Conservation (phyloP, 2,113 vertebrate species). For the Psittacara wagleri region DNA sequence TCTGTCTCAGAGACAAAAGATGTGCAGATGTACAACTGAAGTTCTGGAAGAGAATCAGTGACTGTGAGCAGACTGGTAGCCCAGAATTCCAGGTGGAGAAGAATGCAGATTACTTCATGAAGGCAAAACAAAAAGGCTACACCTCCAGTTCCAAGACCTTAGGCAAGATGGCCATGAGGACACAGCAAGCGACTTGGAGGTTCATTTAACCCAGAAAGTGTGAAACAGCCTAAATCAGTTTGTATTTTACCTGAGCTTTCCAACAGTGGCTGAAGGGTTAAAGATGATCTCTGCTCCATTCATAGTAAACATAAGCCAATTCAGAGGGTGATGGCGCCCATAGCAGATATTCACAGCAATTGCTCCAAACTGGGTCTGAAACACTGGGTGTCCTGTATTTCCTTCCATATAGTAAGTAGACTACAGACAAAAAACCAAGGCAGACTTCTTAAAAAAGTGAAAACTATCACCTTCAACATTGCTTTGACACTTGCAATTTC, state of each 20-base stretch:
- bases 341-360: conserved; percentile 97
- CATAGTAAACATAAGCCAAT: conserved; percentile 94
- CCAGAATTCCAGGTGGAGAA: not conserved
- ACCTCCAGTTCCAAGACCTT: not conserved
- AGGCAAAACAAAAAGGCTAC: not conserved
- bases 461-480: not conserved
- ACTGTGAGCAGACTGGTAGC: not conserved
- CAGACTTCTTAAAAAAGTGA: not conserved
- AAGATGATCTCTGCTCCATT: conserved; percentile 98
- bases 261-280: conserved; percentile 94
- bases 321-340: conserved; percentile 94
- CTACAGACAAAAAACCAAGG: conserved; percentile 62
- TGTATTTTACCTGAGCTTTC: conserved; percentile 84
- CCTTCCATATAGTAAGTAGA: conserved; percentile 97
- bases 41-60: not conserved
- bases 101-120: not conserved
- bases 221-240: not conserved
- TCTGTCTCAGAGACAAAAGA: not conserved
- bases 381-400: conserved; percentile 88
- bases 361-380: conserved; percentile 90
- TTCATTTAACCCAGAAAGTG: not conserved
- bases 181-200: not conserved
- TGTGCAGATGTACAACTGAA: not conserved
- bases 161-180: not conserved
- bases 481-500: not conserved